Conservation (phyloP, 2,113 vertebrate genomes). For the Coryphaenoides rupestris region DNA sequence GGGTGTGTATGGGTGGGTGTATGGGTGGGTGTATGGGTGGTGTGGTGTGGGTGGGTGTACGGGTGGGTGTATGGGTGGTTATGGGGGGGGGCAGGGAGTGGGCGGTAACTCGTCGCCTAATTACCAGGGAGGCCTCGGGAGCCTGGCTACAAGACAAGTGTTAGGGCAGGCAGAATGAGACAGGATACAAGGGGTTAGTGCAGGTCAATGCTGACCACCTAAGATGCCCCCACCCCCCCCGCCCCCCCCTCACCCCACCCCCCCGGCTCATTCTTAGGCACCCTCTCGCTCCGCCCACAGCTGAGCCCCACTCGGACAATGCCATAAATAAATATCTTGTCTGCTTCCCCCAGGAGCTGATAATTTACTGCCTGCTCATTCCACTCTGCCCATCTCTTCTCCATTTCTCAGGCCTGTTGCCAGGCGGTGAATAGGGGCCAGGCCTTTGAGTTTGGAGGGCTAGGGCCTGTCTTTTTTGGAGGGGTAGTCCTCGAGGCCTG, state of each 20-base stretch:
- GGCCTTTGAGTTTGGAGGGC: constrained; percentile 68
- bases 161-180: constrained; percentile 86
- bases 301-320: constrained; percentile 53
- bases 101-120: constrained; percentile 86
- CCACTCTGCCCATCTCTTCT: constrained; percentile 60
- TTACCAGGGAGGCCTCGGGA: constrained; percentile 97
- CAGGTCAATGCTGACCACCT: constrained; percentile 91
- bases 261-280: constrained; percentile 32
- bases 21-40: constrained; percentile 43
- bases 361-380: constrained; percentile 74
- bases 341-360: constrained; percentile 48
- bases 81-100: constrained; percentile 73
- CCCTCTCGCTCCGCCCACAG: constrained; percentile 20
- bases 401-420: constrained; percentile 67
- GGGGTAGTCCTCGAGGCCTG: constrained; percentile 64
- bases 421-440: constrained; percentile 60
- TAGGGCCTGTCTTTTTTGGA: constrained; percentile 68
- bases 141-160: constrained; percentile 78
- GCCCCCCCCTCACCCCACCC: constrained; percentile 45
- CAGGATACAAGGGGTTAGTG: constrained; percentile 90
- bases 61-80: constrained; percentile 33
- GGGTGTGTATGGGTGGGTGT: no score
- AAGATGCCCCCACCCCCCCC: constrained; percentile 75
- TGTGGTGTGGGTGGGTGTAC: constrained; percentile 58
- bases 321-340: constrained; percentile 73